Evolutionary conservation across 2,888 invertebrate genomes (phyloP), one percentile per base, ranked within the genome.

Genomic region (Opisthograptis luteolata): DNA sequence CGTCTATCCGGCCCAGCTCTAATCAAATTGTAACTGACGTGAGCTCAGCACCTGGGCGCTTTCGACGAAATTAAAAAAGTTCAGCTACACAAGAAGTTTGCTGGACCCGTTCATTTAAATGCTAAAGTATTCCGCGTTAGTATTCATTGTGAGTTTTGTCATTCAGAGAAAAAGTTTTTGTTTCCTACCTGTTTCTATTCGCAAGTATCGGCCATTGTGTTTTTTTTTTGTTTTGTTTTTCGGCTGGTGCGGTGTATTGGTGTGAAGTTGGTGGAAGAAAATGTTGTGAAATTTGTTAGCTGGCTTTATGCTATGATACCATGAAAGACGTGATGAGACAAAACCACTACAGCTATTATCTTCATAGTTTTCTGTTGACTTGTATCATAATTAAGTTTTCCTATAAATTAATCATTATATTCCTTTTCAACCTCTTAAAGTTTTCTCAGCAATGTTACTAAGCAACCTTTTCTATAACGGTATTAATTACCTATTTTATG

Each of bases 41-140:
- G 74, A 73, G 74, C 66, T 58, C 69, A 76, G 77, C 88, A 88
- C 87, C 88, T 88, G 87, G 79, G 72, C 76, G 65, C 81, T 81
- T 81, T 79, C 80, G 76, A 73, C 84, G 78, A 88, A 88, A 89
- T 89, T 89, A 89, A 88, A 88, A 89, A 89, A 89, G 85, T 89
- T 80, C 72, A 72, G 74, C 73, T 74, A 83, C 80, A 79, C 74
- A 73, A 73, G 70, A 79, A 79, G 73, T 81, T 78, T 62, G 70
- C 64, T 79, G 78, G 75, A 80, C 79, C 75, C 84, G 73, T 83
- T 84, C 84, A 84, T 87, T 87, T 84, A 85, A 86, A 86, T 86
- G 81, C 82, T 83, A 82, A 84, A 80, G 80, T 81, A 83, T 84
- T 81, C 80, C 63, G 68, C 64, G 81, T 84, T 83, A 81, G 84